Evolutionary conservation across 2,797 vertebrate genomes (phyloP).

Genomic region (Pteronotus mesoamericanus): DNA sequence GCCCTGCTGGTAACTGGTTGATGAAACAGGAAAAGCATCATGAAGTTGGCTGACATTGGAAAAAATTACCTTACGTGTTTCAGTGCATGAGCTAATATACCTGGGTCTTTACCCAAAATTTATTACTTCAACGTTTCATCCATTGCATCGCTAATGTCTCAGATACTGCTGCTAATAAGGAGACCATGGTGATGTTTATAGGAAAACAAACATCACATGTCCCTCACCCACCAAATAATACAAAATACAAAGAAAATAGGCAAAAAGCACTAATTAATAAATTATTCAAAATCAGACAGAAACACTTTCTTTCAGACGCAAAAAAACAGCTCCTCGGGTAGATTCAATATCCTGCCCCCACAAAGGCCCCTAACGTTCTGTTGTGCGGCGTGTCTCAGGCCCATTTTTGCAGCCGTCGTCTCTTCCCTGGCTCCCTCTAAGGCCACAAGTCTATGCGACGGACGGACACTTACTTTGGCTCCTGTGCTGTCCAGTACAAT

Average conservation of each 20-base stretch:
- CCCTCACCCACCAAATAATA: background rate
- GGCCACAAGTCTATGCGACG: background rate
- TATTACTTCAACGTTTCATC: background rate
- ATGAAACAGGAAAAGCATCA: slow-evolving; percentile 61
- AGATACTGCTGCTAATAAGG: background rate
- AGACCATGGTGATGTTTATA: background rate
- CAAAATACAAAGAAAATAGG: background rate
- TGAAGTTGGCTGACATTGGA: background rate
- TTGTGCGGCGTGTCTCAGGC: background rate
- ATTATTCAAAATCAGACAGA: background rate
- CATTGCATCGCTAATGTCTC: background rate
- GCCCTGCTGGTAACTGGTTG: slow-evolving; percentile 45
- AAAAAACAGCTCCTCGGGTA: background rate
- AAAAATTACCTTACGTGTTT: background rate
- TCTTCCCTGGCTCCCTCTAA: background rate
- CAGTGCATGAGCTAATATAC: background rate
- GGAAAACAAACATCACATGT: background rate
- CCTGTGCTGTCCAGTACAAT: background rate
- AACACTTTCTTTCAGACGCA: slow-evolving; percentile 8
- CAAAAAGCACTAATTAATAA: background rate
- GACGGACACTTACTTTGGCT: background rate
- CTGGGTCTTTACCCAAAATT: background rate
- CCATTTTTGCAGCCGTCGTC: rapidly evolving
- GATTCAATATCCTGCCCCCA: background rate
- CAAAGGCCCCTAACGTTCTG: background rate